Evolutionary conservation across 2,113 vertebrate species (phyloP), one percentile per base, ranked within the genome.

Genomic region (Montifringilla adamsi): DNA sequence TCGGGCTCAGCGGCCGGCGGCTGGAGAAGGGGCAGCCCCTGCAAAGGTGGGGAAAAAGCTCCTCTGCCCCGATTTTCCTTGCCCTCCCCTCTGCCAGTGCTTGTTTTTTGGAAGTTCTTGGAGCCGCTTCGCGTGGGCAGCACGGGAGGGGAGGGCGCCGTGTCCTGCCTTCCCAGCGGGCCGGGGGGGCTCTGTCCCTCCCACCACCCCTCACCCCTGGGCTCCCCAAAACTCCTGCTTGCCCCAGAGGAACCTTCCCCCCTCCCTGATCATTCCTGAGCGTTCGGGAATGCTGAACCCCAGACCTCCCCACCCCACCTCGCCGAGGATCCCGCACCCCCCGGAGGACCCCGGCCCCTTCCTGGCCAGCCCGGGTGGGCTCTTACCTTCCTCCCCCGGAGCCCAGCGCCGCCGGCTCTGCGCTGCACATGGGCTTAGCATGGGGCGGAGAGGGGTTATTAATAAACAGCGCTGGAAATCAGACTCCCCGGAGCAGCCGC

Each of bases 321-420:
- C 12, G 0, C 56, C 47, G 41, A 13, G 46, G 35, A 28, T 55
- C 55, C 84, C 7, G 4, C 70, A 39, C 46, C 43, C 69, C 37
- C 28, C 8, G 11, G n/a, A 0, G 5, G 53, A 13, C 23, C 4
- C 23, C 55, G 23, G 17, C 31, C 27, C 43, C 19, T 44, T 87
- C 53, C 39, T 7, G 3, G 30, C 39, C 66, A 6, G 30, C n/a
- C 46, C 46, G 26, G 33, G 20, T 17, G 41, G n/a, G 67, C 53
- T 96, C 98, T 97, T 98, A 98, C 98, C 98, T 98, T 96, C 84
- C 90, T 96, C 92, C 93, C 96, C 95, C 4, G 95, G 96, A 92
- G 93, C 89, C 93, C 95, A 84, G 91, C 87, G 39, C 92, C 82
- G 82, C 84, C 84, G 93, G 90, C 94, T 97, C 92, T 89, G 89